A percentile compares a stretch with the other conserved stretches of the same genome.
These are phyloP conservation scores for Tetropium fuscum DNA, from an alignment of 2,888 invertebrate genomes.

Conservation along the genomic window DNA sequence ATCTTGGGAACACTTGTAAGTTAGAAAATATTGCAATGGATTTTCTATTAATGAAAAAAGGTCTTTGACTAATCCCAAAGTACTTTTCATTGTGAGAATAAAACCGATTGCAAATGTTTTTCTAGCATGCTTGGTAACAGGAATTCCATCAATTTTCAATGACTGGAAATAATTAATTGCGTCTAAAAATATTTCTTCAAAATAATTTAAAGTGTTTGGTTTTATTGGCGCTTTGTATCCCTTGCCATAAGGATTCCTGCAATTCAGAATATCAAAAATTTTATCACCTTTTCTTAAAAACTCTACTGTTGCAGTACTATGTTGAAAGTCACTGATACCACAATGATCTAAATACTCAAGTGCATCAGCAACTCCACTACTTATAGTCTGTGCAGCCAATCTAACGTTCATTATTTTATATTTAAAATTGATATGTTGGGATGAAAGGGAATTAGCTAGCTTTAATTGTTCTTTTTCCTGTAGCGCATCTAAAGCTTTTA, in stretches of 20 bases:
- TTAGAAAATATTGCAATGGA: conserved; percentile 9
- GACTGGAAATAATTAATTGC: conserved; percentile 29
- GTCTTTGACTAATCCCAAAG: conserved; percentile 27
- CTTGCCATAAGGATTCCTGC: conserved; percentile 38
- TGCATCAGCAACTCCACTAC: conserved; percentile 28
- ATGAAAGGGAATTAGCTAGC: no score
- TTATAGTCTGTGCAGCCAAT: no score
- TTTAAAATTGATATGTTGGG: no score
- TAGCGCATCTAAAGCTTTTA: no score
- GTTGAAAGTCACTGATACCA: conserved; percentile 29
- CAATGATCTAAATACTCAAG: conserved; percentile 23
- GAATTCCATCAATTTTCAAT: conserved; percentile 36
- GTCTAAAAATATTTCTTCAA: conserved; percentile 26
- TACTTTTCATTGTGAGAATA: conserved; percentile 35
- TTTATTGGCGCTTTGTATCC: conserved; percentile 43
- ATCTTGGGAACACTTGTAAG: conserved; percentile 16
- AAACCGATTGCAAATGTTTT: conserved; percentile 46
- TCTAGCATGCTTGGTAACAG: conserved; percentile 24
- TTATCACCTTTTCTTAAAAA: conserved; percentile 40
- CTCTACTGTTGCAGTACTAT: conserved; percentile 38
- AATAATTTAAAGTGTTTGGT: conserved; percentile 30
- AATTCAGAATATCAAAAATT: conserved; percentile 45
- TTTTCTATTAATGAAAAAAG: conserved; percentile 25
- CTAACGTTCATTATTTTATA: no score
- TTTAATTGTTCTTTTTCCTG: no score